Base-by-base conservation (phyloP, 2,888 invertebrate species). In the Hoplodrina ambigua region DNA sequence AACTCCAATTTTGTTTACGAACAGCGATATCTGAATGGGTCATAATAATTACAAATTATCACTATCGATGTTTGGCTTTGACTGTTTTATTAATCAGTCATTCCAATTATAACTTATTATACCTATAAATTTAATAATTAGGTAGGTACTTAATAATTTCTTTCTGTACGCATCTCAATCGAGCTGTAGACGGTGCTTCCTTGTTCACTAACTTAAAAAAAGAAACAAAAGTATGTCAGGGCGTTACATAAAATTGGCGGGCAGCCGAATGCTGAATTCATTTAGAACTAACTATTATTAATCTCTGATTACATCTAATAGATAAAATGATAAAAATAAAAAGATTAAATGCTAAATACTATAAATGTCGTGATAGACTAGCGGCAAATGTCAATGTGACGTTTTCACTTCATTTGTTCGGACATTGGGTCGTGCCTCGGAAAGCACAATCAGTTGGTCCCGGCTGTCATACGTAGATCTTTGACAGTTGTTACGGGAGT, bases 201-300 rank as follows among this genome's bases (percentile, higher is more conserved):
- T 57, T 62, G 53, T 59, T 56, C 44, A 58, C 19, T 33, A 75
- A 62, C 11, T 25, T 49, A 20, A 62, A 63, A 57, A 56, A 49
- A 68, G 17, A 58, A 57, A 68, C 55, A 72, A 81, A 81, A 74
- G 67, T 80, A 65, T 81, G 83, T 80, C 83, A 81, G 60, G 68
- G 62, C 13, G 68, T 75, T 73, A 73, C 62, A 66, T 77, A 72
- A 75, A 75, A 80, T 85, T 85, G 77, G 78, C 83, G 59, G 11
- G 52, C 37, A 62, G 75, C 78, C 82, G 80, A 83, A 69, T 57
- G 20, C 63, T 60, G 56, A 63, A 59, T 56, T 69, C 64, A 69
- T 67, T 80, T 79, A 72, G 60, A 63, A 58, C 53, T 17, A 46
- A 46, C 46, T 46, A 46, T 60, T 67, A 44, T 41, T 41, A 67